These are phyloP conservation scores for Chloroceryle inda DNA, from an alignment of 2,797 vertebrate genomes.

Conservation along the genomic window DNA sequence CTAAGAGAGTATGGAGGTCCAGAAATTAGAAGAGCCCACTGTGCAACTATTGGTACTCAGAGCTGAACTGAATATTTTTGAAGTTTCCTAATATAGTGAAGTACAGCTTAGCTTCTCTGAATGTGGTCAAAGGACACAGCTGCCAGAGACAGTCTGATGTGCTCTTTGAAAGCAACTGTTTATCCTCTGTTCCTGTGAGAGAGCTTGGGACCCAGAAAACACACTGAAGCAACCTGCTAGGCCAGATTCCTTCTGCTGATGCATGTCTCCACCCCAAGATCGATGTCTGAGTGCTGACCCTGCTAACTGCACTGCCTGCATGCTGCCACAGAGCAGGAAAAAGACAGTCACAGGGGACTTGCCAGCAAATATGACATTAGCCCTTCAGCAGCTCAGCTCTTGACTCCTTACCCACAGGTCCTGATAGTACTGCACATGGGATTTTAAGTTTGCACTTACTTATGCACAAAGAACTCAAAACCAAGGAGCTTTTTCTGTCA, in stretches of 20 bases:
- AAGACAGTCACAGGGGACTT: neutral
- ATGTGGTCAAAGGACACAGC: neutral
- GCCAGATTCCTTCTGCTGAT: neutral
- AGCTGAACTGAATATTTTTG: neutral
- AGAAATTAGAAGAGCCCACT: neutral
- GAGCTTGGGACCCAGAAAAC: neutral
- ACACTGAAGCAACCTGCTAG: neutral
- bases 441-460: neutral
- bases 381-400: neutral
- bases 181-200: neutral
- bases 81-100: neutral
- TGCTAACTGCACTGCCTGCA: neutral
- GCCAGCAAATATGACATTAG: neutral
- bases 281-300: neutral
- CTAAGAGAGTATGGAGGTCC: neutral
- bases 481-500: neutral
- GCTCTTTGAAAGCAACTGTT: fast-evolving
- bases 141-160: fast-evolving
- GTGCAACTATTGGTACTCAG: neutral
- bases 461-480: neutral
- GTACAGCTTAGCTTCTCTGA: neutral
- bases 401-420: neutral
- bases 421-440: neutral
- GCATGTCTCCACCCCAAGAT: neutral
- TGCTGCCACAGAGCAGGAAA: neutral